Evolutionary conservation across 2,888 invertebrate species (phyloP), one percentile per base, ranked within the genome.

Genomic region (Mimas tiliae): DNA sequence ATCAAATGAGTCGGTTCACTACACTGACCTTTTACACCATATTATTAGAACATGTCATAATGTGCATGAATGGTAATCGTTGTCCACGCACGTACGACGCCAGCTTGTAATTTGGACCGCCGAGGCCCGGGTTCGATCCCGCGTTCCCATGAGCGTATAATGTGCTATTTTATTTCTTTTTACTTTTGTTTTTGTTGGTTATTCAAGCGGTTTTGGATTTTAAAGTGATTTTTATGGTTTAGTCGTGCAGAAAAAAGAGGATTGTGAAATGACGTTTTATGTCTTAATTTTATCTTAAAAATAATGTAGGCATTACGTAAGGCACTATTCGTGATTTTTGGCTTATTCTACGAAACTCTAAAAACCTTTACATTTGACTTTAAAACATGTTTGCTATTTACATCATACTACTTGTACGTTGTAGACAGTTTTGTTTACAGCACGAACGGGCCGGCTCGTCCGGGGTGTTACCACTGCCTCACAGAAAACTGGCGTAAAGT

Each of bases 41-140:
- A 42, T 52, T 51, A 65, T 62, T 65, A 62, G 51, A 50, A 47
- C 50, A 62, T 52, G 42, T 53, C 42, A 62, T 52, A 33, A 53
- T 8, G 45, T 53, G 45, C 50, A 21, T 33, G 19, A 63, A 63
- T 53, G 38, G 50, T 65, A 51, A 62, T 51, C 19, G 48, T 8
- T 65, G 65, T 65, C 62, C 64, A 64, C 63, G 65, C 69, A 71
- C 70, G 69, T 69, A 58, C 67, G 64, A 50, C 63, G 65, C 68
- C 68, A 65, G 50, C 68, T 68, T 71, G 68, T 71, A 71, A 71
- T 71, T 71, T 69, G 38, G 55, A 48, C 63, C 64, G 64, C 19
- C 67, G 69, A 65, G 69, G 38, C 34, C 52, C 16, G 45, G 64
- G 66, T 62, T 64, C 63, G 65, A 55, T 65, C 27, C 55, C 42